Evolutionary conservation across 2,888 invertebrate species (phyloP).

Genomic region (Melinaea marsaeus): DNA sequence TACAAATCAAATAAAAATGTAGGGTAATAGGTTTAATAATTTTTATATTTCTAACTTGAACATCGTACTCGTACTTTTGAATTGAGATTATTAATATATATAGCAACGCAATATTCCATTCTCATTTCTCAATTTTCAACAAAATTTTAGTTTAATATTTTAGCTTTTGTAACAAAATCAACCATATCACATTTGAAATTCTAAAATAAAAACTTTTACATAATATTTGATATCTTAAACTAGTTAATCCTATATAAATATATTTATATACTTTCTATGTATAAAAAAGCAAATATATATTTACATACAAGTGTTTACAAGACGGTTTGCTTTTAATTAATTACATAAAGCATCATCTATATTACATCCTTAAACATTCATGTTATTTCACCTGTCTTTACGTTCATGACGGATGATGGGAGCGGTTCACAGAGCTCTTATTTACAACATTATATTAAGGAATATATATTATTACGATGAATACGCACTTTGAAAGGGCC

Average conservation of each 20-base stretch:
- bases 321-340: neutral
- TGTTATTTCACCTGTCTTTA: neutral
- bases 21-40: no score
- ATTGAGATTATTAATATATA: no score
- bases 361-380: neutral
- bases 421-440: slow-evolving; percentile 2
- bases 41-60: no score
- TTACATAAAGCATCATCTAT: neutral
- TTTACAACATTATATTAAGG: slow-evolving; percentile 12
- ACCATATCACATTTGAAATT: no score
- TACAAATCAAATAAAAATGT: neutral
- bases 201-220: no score
- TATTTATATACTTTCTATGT: no score
- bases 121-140: no score
- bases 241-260: neutral
- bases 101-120: no score
- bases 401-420: slow-evolving; percentile 11
- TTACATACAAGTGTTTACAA: neutral
- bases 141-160: no score
- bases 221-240: no score
- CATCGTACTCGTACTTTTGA: no score
- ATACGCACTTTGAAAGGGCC: slow-evolving; percentile 23
- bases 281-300: neutral
- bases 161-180: no score
- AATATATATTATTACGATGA: slow-evolving; percentile 18